Evolutionary conservation across 1,140 invertebrate species (phyloP).

Genomic region (Phortica variegata): DNA sequence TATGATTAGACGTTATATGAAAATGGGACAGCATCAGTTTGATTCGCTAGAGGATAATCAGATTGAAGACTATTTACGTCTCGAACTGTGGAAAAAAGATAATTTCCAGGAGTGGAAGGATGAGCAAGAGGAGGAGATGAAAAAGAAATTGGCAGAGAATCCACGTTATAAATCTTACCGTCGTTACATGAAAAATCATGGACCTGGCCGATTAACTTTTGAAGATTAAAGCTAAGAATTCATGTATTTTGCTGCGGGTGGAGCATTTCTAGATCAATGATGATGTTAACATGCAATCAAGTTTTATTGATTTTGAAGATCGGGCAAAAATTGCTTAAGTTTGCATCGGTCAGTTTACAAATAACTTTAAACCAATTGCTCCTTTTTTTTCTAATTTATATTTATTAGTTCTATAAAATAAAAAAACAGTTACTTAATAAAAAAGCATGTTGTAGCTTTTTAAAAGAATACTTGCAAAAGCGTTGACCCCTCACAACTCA

Average conservation of each 20-base stretch:
- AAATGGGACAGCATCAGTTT: conserved; percentile 69
- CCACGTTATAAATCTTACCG: conserved; percentile 77
- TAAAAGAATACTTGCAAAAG: conserved; percentile 18
- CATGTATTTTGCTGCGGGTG: conserved; percentile 13
- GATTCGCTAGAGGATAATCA: conserved; percentile 73
- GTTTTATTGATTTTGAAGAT: conserved; percentile 34
- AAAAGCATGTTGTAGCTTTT: background rate
- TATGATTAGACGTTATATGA: conserved; percentile 77
- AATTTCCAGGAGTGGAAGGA: conserved; percentile 79
- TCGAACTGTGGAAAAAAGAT: conserved; percentile 79
- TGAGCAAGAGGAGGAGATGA: conserved; percentile 78
- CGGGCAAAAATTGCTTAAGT: conserved; percentile 1
- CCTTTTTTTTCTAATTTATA: too few relatives aligned
- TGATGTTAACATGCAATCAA: too few relatives aligned
- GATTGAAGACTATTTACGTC: conserved; percentile 70
- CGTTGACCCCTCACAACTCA: conserved; percentile 32
- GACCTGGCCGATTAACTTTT: conserved; percentile 75
- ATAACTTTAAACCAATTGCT: too few relatives aligned
- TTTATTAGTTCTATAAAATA: too few relatives aligned
- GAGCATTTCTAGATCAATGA: too few relatives aligned
- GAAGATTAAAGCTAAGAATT: conserved; percentile 61
- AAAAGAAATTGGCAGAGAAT: conserved; percentile 76
- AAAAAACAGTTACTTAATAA: too few relatives aligned
- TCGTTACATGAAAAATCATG: conserved; percentile 78
- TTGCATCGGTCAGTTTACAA: too few relatives aligned